A percentile compares a stretch with the other conserved stretches of the same genome.
Evolutionary conservation across 2,113 vertebrate species (phyloP).

Genomic region (Sturnus vulgaris): DNA sequence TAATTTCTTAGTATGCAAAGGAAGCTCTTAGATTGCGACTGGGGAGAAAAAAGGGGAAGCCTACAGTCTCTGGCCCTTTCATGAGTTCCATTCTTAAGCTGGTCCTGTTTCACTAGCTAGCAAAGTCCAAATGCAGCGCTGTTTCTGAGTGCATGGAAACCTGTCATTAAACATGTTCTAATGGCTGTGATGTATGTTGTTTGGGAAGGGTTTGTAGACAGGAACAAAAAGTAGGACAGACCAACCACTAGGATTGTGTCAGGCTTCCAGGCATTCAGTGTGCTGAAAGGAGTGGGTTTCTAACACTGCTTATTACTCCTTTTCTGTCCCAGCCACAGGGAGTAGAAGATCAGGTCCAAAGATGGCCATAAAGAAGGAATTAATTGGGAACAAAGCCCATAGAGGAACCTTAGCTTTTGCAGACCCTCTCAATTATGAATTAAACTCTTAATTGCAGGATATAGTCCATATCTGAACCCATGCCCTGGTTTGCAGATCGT

Average conservation of each 20-base stretch:
- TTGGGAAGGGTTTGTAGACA: background rate
- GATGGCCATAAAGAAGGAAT: background rate
- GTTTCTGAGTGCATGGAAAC: background rate
- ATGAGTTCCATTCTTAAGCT: background rate
- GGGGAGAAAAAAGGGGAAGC: background rate
- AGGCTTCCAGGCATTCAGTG: background rate
- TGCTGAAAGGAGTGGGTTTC: background rate
- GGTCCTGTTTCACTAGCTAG: background rate
- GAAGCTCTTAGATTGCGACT: background rate
- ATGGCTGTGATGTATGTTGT: background rate
- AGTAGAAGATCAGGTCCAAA: background rate
- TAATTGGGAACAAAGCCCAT: background rate
- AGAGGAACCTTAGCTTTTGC: background rate
- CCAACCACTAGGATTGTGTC: background rate
- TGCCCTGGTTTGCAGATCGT: background rate
- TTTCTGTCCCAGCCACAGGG: background rate
- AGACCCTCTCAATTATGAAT: background rate
- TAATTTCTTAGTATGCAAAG: background rate
- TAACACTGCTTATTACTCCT: background rate
- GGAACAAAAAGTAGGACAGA: background rate
- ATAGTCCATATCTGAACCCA: background rate
- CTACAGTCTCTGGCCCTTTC: background rate
- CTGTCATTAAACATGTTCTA: background rate
- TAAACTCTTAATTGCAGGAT: background rate
- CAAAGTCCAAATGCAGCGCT: accelerated